Conservation (phyloP, 2,113 vertebrate genomes). For the Empidonax alnorum region DNA sequence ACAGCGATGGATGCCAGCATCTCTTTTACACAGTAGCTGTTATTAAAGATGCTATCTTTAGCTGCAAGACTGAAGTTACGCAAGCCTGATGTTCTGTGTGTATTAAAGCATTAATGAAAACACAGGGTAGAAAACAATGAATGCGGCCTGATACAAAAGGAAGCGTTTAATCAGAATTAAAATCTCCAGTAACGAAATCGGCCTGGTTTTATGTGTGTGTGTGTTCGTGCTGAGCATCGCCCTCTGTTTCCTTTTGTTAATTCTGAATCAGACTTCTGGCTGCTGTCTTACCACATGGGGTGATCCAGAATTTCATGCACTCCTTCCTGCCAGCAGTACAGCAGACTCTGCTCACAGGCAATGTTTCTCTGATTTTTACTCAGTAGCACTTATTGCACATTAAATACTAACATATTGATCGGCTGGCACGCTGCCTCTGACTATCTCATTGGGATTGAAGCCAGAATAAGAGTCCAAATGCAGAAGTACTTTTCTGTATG, state of each 20-base stretch:
- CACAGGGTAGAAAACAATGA: neutral
- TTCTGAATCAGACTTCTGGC: conserved; percentile 25
- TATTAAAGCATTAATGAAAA: conserved; percentile 49
- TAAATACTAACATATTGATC: conserved; percentile 49
- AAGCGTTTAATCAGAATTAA: conserved; percentile 56
- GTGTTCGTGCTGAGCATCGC: neutral
- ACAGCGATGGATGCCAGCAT: neutral
- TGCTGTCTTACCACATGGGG: neutral
- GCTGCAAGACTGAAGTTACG: neutral
- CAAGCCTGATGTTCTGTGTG: neutral
- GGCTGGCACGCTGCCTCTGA: neutral
- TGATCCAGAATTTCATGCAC: neutral
- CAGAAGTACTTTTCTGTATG: neutral
- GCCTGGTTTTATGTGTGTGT: neutral
- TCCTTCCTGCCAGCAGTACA: neutral
- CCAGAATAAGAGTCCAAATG: neutral
- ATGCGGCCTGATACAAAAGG: neutral
- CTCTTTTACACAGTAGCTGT: neutral
- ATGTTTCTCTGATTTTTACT: conserved; percentile 19
- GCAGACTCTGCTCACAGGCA: neutral
- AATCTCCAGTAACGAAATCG: conserved; percentile 57
- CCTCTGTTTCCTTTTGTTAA: conserved; percentile 40
- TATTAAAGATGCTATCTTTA: conserved; percentile 66
- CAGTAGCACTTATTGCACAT: conserved; percentile 7
- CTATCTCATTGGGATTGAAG: neutral